phyloP scores from a whole-genome alignment of 2,113 vertebrate genomes.

The Cavia aperea region DNA sequence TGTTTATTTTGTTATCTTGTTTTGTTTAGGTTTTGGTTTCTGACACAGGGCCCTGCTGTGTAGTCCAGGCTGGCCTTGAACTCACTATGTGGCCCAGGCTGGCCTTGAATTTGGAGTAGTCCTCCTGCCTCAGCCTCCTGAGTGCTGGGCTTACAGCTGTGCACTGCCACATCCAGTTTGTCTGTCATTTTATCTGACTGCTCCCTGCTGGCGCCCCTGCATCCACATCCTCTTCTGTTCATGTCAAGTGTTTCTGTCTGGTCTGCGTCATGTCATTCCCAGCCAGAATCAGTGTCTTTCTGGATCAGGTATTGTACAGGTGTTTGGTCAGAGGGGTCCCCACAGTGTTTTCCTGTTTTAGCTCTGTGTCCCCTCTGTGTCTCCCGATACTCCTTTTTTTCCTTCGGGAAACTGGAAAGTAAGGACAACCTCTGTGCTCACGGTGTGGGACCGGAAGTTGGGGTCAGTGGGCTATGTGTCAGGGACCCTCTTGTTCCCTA shows the following conservation, averaged over 20 bases:
- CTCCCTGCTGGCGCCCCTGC: not conserved
- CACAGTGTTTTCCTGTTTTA: accelerated
- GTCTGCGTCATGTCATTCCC: not conserved
- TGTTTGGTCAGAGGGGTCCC: not conserved
- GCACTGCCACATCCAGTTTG: not conserved
- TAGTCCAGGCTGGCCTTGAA: not conserved
- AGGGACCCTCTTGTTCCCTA: not conserved
- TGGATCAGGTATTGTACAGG: not conserved
- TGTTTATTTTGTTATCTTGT: not conserved
- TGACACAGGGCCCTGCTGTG: not conserved
- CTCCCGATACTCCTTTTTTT: not conserved
- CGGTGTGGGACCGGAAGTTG: not conserved
- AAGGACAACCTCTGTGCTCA: not conserved
- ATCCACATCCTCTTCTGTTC: not conserved
- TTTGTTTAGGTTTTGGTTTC: not conserved
- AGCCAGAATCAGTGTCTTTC: not conserved
- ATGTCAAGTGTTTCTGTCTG: not conserved
- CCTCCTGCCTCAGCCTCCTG: not conserved
- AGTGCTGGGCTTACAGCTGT: not conserved
- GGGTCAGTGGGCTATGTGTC: not conserved
- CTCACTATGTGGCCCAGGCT: not conserved
- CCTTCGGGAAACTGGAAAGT: not conserved
- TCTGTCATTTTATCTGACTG: not conserved
- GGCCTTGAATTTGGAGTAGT: not conserved
- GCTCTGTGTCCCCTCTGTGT: not conserved